Base-by-base conservation (phyloP, 2,113 vertebrate species). In the Capreolus pygargus region DNA sequence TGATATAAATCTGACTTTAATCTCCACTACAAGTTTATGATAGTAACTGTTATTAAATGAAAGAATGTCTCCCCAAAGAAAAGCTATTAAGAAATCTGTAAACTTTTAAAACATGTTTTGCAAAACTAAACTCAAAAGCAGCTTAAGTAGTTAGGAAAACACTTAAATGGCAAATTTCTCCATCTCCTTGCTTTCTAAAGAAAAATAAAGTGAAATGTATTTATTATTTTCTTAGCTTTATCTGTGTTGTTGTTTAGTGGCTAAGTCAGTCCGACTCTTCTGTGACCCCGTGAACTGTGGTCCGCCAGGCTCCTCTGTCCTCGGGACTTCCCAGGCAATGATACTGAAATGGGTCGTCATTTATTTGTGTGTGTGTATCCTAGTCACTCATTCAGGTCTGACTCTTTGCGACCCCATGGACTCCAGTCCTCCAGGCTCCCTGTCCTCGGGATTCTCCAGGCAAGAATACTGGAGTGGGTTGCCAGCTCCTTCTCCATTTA, bases 211-310 rank as follows among this genome's bases (percentile, higher is more conserved):
- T 76, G 1, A 92, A 95, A 82, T 57, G 1, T 2, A 55, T 47
- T 67, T 54, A 60, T 86, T 1, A 92, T 70, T 95, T 97, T 74
- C 27, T 94, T 78, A 89, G 21, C 4, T 61, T 52, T 91, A 54
- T 64, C 54, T 88, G 9, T 82, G n/a, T 70, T 70, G 67, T 12
- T 70, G 10, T 39, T 70, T 23, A 70, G 67, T 39, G 19, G 67
- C 19, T 70, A 70, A 70, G 67, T 39, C 5, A 2, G n/a, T 13
- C n/a, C 0, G 19, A 39, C n/a, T 70, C 67, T 39, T 70, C 67
- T 70, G n/a, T 0, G 19, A 70, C 67, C 21, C n/a, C 2, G 3
- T 39, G 67, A 39, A 39, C 10, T 70, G 6, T 13, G 39, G 19
- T 23, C 67, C 0, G 10, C 5, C n/a, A 70, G n/a, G 67, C 10